phyloP scores from a whole-genome alignment of 2,888 invertebrate genomes.

The Syrphus vitripennis region DNA sequence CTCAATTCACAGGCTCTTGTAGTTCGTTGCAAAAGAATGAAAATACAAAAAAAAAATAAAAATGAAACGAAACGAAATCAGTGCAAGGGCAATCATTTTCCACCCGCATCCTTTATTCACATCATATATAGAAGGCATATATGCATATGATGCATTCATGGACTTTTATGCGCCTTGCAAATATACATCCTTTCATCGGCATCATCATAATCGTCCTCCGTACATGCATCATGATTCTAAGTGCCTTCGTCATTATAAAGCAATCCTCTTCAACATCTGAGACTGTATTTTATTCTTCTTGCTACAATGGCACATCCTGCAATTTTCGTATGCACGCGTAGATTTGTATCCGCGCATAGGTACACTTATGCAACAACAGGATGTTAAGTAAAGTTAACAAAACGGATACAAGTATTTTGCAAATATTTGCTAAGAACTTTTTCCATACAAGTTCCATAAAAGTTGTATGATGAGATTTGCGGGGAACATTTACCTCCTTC shows the following conservation, averaged over 20 bases:
- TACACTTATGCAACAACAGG: slow-evolving; percentile 55
- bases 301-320: slow-evolving; percentile 67
- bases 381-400: slow-evolving; percentile 72
- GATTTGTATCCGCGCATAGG: slow-evolving; percentile 36
- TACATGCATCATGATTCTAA: slow-evolving; percentile 70
- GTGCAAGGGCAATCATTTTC: slow-evolving; percentile 65
- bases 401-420: slow-evolving; percentile 72
- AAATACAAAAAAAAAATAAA: neutral
- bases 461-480: slow-evolving; percentile 16
- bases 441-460: slow-evolving; percentile 56
- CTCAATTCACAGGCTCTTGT: slow-evolving; percentile 24
- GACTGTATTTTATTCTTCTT: slow-evolving; percentile 69
- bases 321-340: slow-evolving; percentile 42
- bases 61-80: slow-evolving; percentile 39
- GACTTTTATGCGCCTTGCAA: neutral
- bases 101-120: slow-evolving; percentile 59
- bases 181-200: slow-evolving; percentile 56
- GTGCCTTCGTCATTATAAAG: slow-evolving; percentile 71
- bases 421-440: slow-evolving; percentile 71
- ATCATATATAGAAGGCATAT: slow-evolving; percentile 27
- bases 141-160: neutral
- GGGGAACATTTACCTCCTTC: slow-evolving; percentile 15
- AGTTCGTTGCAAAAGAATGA: slow-evolving; percentile 25
- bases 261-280: slow-evolving; percentile 68
- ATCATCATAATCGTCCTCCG: slow-evolving; percentile 67